Conservation (phyloP, 2,797 vertebrate species). For the Enteromius argenteus region DNA sequence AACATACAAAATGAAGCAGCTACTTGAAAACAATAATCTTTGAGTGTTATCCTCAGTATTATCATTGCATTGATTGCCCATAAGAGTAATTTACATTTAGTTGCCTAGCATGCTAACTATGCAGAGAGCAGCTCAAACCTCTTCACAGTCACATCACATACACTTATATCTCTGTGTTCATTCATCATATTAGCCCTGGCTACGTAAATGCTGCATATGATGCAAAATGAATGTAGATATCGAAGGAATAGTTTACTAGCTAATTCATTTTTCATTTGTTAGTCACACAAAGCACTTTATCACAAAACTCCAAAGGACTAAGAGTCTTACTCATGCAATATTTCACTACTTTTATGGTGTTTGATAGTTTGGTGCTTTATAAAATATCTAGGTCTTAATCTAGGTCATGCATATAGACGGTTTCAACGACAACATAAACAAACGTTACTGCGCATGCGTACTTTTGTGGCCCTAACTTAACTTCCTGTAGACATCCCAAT, state of each 20-base stretch:
- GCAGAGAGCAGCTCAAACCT: constrained; percentile 14
- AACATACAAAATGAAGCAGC: constrained; percentile 17
- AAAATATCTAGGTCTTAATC: neutral
- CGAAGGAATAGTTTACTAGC: neutral
- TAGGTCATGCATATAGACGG: neutral
- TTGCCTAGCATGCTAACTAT: constrained; percentile 42
- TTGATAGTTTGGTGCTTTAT: neutral
- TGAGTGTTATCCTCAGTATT: constrained; percentile 21
- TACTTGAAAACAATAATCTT: constrained; percentile 52
- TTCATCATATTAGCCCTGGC: neutral
- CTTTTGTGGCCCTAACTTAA: too few species aligned
- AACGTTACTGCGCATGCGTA: too few species aligned
- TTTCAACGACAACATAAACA: too few species aligned
- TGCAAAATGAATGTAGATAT: neutral
- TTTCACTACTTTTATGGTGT: neutral
- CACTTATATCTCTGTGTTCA: constrained; percentile 12
- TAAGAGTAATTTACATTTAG: constrained; percentile 49
- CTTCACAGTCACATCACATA: constrained; percentile 13
- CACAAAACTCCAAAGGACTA: neutral
- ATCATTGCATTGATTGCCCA: constrained; percentile 29
- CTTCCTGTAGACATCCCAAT: too few species aligned
- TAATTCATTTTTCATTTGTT: neutral
- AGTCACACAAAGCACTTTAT: neutral
- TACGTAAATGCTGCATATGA: neutral
- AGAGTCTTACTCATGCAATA: neutral